Percentiles rank a stretch among this genome's conserved stretches.
phyloP scores from a whole-genome alignment of 2,888 invertebrate genomes.

The Andrena camellia region DNA sequence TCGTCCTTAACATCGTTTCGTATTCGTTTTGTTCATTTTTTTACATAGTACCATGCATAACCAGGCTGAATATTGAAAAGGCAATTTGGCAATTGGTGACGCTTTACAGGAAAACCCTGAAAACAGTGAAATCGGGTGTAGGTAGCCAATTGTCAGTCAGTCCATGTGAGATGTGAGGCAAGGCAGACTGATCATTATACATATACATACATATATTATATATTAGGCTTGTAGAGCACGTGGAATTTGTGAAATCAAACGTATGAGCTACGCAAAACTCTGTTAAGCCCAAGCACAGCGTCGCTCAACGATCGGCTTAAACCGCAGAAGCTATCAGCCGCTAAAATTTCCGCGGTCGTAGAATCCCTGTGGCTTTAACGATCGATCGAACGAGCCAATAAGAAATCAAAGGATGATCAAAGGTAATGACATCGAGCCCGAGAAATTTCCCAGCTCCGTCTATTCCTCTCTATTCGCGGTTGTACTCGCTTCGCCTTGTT shows the following conservation, averaged over 20 bases:
- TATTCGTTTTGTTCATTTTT: no score
- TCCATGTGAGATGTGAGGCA: no score
- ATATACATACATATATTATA: neutral
- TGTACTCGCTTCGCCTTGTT: no score
- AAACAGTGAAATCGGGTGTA: no score
- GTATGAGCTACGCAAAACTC: neutral
- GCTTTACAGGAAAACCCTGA: no score
- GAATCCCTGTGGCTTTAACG: neutral
- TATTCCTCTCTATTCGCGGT: no score
- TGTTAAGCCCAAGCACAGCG: neutral
- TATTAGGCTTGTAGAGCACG: neutral
- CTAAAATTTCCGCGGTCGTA: neutral
- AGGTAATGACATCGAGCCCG: neutral
- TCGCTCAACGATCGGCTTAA: neutral
- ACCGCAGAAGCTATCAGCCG: constrained; percentile 9
- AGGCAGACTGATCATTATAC: no score
- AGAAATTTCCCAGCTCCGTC: no score
- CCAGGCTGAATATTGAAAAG: no score
- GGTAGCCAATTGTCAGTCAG: neutral
- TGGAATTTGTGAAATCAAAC: constrained; percentile 8
- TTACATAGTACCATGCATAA: no score
- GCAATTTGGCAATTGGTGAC: no score
- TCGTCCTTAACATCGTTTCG: no score
- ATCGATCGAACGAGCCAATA: neutral
- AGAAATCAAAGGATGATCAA: neutral